Evolutionary conservation across 2,113 vertebrate species (phyloP).

Genomic region (Callopanchax toddi): DNA sequence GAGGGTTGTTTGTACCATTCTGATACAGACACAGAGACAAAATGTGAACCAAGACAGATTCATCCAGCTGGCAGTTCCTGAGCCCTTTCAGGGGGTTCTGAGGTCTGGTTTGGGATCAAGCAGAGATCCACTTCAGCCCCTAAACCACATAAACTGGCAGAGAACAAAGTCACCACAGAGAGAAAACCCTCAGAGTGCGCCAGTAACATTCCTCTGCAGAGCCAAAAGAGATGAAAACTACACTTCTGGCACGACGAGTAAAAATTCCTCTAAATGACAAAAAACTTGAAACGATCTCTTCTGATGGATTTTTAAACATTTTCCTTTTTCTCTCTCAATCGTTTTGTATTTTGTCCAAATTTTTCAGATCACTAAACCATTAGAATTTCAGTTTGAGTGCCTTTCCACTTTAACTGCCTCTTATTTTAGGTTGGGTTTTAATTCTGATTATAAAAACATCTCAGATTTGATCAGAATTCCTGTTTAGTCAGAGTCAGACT

Average conservation of each 20-base stretch:
- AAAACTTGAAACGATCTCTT: too few species aligned
- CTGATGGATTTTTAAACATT: too few species aligned
- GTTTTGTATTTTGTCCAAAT: slow-evolving; percentile 5
- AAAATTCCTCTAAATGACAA: slow-evolving; percentile 29
- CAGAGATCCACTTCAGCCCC: slow-evolving; percentile 10
- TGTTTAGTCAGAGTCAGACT: slow-evolving; percentile 3
- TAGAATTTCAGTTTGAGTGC: background rate
- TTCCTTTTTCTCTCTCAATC: slow-evolving; percentile 27
- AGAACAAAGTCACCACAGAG: slow-evolving; percentile 53
- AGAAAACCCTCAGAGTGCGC: slow-evolving; percentile 13
- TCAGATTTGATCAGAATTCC: background rate
- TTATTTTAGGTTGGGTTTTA: slow-evolving; percentile 15
- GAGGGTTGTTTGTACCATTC: slow-evolving; percentile 17
- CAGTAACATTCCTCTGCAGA: slow-evolving; percentile 45
- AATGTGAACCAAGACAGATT: slow-evolving; percentile 59
- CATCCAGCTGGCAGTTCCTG: slow-evolving; percentile 62
- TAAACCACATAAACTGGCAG: slow-evolving; percentile 41
- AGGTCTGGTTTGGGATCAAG: slow-evolving; percentile 44
- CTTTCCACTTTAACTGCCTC: background rate
- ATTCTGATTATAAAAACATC: slow-evolving; percentile 24
- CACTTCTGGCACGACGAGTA: slow-evolving; percentile 14
- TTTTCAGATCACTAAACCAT: too few species aligned
- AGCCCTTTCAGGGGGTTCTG: slow-evolving; percentile 10
- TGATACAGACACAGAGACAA: slow-evolving; percentile 70
- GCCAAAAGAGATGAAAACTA: slow-evolving; percentile 47